Conservation (phyloP, 2,888 invertebrate species). For the Sphinx pinastri region DNA sequence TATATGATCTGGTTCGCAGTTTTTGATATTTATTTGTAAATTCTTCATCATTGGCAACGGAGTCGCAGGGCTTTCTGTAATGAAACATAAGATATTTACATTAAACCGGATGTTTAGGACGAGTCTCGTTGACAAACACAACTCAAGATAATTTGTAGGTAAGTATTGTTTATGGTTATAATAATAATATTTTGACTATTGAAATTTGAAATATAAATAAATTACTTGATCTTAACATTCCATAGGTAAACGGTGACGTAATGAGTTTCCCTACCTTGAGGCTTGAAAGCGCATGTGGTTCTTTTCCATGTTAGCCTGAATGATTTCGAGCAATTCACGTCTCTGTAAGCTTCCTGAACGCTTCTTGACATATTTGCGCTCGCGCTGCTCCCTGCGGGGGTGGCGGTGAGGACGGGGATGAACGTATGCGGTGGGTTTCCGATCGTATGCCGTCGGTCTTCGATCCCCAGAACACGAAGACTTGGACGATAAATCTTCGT, state of each 20-base stretch:
- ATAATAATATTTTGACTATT: too few species aligned
- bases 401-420: constrained; percentile 71
- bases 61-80: constrained; percentile 84
- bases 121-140: too few species aligned
- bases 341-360: constrained; percentile 90
- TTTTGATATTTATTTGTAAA: constrained; percentile 70
- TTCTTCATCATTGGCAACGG: constrained; percentile 70
- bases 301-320: constrained; percentile 96
- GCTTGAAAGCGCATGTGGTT: constrained; percentile 94
- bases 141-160: too few species aligned
- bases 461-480: constrained; percentile 75
- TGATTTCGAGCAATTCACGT: constrained; percentile 92
- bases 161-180: neutral
- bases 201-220: neutral
- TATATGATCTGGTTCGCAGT: constrained; percentile 79
- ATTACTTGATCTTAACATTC: neutral
- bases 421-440: constrained; percentile 56
- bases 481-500: constrained; percentile 75
- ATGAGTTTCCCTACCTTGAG: constrained; percentile 84
- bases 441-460: constrained; percentile 50
- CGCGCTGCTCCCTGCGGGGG: constrained; percentile 75
- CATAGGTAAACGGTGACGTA: constrained; percentile 8
- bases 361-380: constrained; percentile 82
- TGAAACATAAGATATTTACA: constrained; percentile 24
- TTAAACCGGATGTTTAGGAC: too few species aligned